Evolutionary conservation across 92 coral and sea anemone genomes (phyloP), one percentile per base, ranked within the genome.

Genomic region (Anthopleura xanthogrammica): DNA sequence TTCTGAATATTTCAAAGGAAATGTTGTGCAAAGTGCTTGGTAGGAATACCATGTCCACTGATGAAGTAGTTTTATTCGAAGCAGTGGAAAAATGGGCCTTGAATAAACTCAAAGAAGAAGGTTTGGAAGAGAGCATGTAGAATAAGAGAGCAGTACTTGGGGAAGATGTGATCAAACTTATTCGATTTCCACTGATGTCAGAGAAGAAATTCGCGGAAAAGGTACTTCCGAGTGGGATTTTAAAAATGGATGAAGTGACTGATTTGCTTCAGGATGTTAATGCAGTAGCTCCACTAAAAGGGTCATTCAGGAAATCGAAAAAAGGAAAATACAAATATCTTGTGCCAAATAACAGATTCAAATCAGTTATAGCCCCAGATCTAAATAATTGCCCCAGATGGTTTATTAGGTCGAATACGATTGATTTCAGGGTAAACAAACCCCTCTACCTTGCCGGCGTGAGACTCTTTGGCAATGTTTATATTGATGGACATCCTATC

Each of bases 71-170:
- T 8, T 77, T 91, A 55, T 91, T 91, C 72, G 29, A 86, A 83
- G 95, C 92, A 40, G 95, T 91, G 13, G 79, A 86, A 29, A 56
- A 60, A 79, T 91, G 95, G 95, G 89, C 80, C 22, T 46, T 24
- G 39, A 75, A 48, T 36, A 88, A 82, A 76, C 84, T 89, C 57
- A 42, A 60, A 40, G 78, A 79, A 64, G 55, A 85, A 54, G 85
- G 78, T 39, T 14, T 85, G 24, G 80, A 43, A 16, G 56, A 62
- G 16, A 89, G 82, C 20, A 80, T 90, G 2, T 77, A 87, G 60
- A 86, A 73, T 57, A 89, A 85, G 71, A 82, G 94, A 80, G 73
- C 68, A 13, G 77, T 91, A 10, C 85, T 91, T 68, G 94, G 94
- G 23, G 90, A 85, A 52, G 83, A 82, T 36, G 70, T 88, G 17